phyloP scores from a whole-genome alignment of 2,113 vertebrate species.

The Eulemur rufifrons region DNA sequence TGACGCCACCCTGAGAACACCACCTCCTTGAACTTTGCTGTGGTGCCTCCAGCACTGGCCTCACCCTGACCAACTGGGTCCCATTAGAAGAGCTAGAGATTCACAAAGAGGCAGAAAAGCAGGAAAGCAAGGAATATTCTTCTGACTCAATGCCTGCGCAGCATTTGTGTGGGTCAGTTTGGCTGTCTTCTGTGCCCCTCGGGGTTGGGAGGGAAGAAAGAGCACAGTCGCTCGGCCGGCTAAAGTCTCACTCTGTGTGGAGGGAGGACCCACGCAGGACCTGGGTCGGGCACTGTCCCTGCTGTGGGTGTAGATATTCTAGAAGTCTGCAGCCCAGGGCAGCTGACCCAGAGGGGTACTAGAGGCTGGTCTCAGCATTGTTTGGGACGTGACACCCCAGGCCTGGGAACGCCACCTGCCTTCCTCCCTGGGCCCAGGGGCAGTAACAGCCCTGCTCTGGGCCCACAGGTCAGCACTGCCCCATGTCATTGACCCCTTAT shows the following conservation, averaged over 20 bases:
- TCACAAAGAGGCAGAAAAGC: neutral
- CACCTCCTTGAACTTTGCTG: neutral
- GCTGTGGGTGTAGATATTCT: neutral
- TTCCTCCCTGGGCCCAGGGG: neutral
- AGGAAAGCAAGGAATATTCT: no score
- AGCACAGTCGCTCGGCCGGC: neutral
- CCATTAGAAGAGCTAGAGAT: neutral
- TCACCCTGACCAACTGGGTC: neutral
- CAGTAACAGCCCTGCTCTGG: neutral
- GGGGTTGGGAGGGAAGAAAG: neutral
- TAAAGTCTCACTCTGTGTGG: neutral
- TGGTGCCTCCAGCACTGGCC: neutral
- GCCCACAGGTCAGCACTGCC: neutral
- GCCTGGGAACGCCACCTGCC: fast-evolving
- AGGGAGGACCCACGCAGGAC: neutral
- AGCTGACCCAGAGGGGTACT: no score
- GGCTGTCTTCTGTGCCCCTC: neutral
- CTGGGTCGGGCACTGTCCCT: neutral
- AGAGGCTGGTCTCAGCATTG: neutral
- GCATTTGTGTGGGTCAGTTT: neutral
- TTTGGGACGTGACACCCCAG: neutral
- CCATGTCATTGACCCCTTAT: neutral
- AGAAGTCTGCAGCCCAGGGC: neutral
- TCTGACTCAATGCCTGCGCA: fast-evolving
- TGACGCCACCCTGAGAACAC: neutral